These are phyloP conservation scores for Salticus scenicus DNA, from an alignment of 2,888 invertebrate genomes.

Conservation along the genomic window DNA sequence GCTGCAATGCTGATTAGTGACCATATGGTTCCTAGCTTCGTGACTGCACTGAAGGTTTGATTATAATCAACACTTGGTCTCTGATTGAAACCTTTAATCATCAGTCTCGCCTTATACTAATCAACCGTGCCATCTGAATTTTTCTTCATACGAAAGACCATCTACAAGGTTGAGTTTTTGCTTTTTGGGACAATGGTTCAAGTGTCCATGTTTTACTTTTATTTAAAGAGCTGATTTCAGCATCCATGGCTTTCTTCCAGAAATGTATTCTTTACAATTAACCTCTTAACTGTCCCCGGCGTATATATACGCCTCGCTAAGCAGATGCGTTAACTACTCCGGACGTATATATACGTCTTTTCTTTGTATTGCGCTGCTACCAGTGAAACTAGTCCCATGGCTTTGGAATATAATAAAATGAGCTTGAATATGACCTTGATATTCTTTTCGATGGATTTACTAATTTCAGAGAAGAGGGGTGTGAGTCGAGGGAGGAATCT, in stretches of 20 bases:
- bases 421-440: too few species aligned
- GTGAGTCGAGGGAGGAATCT: too few species aligned
- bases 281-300: too few species aligned
- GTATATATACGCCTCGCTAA: background rate
- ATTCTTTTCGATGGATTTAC: too few species aligned
- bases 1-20: constrained; percentile 18
- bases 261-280: background rate
- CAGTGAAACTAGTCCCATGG: too few species aligned
- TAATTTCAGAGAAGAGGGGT: too few species aligned
- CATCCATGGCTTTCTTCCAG: background rate
- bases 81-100: background rate
- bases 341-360: too few species aligned
- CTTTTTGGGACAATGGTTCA: background rate
- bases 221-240: background rate
- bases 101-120: background rate
- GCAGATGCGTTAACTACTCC: too few species aligned
- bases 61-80: background rate
- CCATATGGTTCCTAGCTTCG: constrained; percentile 13
- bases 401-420: too few species aligned
- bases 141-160: background rate
- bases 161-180: background rate
- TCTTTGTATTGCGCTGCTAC: too few species aligned
- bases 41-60: background rate
- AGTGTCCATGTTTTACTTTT: background rate
- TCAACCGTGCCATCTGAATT: background rate